phyloP scores from a whole-genome alignment of 1,140 invertebrate species.

The Drosophila grimshawi region DNA sequence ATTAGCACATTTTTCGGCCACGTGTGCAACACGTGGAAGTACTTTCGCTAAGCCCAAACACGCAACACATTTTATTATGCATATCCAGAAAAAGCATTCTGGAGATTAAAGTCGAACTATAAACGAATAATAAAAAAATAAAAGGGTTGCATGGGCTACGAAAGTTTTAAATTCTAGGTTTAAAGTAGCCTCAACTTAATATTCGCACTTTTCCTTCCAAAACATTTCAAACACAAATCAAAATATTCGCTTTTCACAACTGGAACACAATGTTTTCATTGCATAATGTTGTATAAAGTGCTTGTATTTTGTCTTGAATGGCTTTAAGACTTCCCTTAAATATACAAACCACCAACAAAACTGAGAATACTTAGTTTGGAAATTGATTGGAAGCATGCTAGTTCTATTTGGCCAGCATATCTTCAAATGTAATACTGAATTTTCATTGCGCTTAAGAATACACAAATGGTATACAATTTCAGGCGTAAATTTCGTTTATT shows the following conservation, averaged over 20 bases:
- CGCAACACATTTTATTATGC: slow-evolving; percentile 45
- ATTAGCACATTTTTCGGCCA: slow-evolving; percentile 13
- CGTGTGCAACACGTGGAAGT: slow-evolving; percentile 18
- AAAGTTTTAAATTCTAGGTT: slow-evolving; percentile 8
- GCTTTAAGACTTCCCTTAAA: not conserved
- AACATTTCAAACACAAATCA: slow-evolving; percentile 7
- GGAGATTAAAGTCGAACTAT: slow-evolving; percentile 29
- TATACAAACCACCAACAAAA: too few relatives aligned
- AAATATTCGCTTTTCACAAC: not conserved
- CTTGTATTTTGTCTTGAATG: not conserved
- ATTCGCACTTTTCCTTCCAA: not conserved
- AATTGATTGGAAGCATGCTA: too few relatives aligned
- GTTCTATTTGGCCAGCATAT: too few relatives aligned
- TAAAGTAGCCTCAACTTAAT: not conserved
- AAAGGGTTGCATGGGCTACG: not conserved
- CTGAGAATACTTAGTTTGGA: too few relatives aligned
- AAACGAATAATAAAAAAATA: slow-evolving; percentile 3
- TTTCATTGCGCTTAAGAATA: too few relatives aligned
- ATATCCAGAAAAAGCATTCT: slow-evolving; percentile 42
- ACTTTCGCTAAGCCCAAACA: slow-evolving; percentile 23
- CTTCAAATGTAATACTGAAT: too few relatives aligned
- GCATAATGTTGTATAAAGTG: slow-evolving; percentile 22
- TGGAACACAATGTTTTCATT: slow-evolving; percentile 28
- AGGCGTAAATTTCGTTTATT: too few relatives aligned
- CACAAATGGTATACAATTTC: too few relatives aligned